Percentiles rank a stretch among this genome's conserved stretches.
These are phyloP conservation scores for Onthophagus sagittarius DNA, from an alignment of 2,888 invertebrate species.

Conservation along the genomic window DNA sequence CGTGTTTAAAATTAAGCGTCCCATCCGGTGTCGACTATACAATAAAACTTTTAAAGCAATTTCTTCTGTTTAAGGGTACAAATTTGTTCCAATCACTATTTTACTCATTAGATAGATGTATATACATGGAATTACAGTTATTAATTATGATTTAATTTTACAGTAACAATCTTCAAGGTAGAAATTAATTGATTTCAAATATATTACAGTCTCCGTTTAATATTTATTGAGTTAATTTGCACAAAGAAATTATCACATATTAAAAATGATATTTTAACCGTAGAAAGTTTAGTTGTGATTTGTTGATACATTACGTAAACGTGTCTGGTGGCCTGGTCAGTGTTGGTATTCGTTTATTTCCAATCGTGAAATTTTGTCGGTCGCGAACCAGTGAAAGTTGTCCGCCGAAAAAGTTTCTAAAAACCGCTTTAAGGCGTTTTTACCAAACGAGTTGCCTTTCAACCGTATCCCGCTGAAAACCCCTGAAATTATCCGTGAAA, in stretches of 20 bases:
- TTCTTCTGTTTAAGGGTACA: neutral
- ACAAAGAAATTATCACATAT: neutral
- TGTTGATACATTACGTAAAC: neutral
- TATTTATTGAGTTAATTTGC: no score
- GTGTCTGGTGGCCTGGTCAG: neutral
- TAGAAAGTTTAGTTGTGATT: neutral
- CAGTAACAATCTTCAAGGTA: no score
- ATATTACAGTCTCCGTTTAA: no score
- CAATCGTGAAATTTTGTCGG: conserved; percentile 7
- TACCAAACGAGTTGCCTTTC: neutral
- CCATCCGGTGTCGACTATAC: neutral
- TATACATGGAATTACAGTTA: neutral
- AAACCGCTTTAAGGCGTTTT: neutral
- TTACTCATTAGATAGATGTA: neutral
- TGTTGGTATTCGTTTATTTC: neutral
- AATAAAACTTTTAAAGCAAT: neutral
- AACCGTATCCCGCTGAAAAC: neutral
- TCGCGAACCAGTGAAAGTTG: conserved; percentile 9
- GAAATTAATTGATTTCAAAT: no score
- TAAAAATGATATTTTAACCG: neutral
- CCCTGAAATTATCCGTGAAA: neutral
- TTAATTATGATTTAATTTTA: neutral
- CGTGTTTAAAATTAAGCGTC: neutral
- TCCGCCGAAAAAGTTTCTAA: neutral
- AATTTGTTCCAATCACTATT: neutral